Conservation (phyloP, 2,113 vertebrate genomes). For the Trematomus loennbergii region DNA sequence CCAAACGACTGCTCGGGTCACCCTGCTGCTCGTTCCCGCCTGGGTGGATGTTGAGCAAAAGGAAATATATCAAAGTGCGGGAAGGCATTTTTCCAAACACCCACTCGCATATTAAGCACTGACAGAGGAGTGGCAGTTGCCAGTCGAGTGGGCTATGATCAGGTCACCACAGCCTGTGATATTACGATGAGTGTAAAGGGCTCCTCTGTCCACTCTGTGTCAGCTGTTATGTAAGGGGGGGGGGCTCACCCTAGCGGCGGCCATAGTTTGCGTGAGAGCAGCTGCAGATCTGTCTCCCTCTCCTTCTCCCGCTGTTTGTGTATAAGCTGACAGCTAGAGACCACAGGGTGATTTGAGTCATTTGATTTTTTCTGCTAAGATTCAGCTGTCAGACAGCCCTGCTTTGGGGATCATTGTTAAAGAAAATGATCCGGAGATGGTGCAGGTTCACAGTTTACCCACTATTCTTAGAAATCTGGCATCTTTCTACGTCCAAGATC, state of each 20-base stretch:
- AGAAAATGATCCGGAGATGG: constrained; percentile 38
- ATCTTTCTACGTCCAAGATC: too few species aligned
- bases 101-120: constrained; percentile 34
- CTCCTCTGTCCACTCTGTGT: constrained; percentile 35
- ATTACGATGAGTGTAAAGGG: constrained; percentile 49
- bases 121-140: constrained; percentile 49
- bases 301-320: constrained; percentile 49
- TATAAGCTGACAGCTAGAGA: constrained; percentile 62
- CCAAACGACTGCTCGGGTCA: constrained; percentile 26
- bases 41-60: constrained; percentile 25
- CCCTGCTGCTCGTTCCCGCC: constrained; percentile 24
- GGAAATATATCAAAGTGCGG: constrained; percentile 12
- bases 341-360: constrained; percentile 69
- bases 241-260: constrained; percentile 42
- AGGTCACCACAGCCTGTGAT: constrained; percentile 18
- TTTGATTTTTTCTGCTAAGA: constrained; percentile 51
- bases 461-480: background rate
- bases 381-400: constrained; percentile 64
- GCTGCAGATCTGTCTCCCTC: constrained; percentile 42
- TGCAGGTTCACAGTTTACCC: constrained; percentile 34
- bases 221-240: constrained; percentile 48
- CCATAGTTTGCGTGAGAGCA: constrained; percentile 52
- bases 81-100: constrained; percentile 26
- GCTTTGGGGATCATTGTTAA: constrained; percentile 66
- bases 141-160: constrained; percentile 47